phyloP scores from a whole-genome alignment of 1,140 invertebrate species.

The Euura saliciscinereae region DNA sequence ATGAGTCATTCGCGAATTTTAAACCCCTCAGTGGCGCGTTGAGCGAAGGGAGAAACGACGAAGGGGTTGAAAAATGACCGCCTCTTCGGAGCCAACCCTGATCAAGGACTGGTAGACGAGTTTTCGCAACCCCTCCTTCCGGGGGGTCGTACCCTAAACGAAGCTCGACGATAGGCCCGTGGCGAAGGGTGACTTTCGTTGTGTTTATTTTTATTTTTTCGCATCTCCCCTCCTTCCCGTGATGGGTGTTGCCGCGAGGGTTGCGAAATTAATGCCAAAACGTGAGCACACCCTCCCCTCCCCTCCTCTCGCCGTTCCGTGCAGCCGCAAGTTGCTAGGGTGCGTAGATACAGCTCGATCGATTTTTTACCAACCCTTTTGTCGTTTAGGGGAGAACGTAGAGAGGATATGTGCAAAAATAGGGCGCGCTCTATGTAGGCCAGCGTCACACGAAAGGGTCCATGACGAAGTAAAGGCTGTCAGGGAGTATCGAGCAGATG shows the following conservation, averaged over 20 bases:
- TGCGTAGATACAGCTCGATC: constrained; percentile 6
- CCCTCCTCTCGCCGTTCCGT: background rate
- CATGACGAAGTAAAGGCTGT: background rate
- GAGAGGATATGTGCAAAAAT: background rate
- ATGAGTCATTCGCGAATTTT: background rate
- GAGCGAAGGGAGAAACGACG: background rate
- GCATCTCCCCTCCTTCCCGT: too few relatives aligned
- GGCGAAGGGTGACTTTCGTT: background rate
- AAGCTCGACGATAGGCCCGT: background rate
- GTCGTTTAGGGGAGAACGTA: background rate
- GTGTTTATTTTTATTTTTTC: background rate
- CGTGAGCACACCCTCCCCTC: background rate
- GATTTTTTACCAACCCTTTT: constrained; percentile 2
- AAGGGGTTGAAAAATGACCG: background rate
- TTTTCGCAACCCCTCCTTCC: background rate
- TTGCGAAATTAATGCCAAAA: background rate
- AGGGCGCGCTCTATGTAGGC: constrained; percentile 3
- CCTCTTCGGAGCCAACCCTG: background rate
- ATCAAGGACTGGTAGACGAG: background rate
- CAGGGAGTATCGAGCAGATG: background rate
- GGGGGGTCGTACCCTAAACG: background rate
- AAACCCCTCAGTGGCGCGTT: background rate
- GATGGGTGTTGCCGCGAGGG: constrained; percentile 1
- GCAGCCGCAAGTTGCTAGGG: background rate
- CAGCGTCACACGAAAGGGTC: background rate